phyloP scores from a whole-genome alignment of 1,140 invertebrate genomes.

The Hesperophylax magnus region DNA sequence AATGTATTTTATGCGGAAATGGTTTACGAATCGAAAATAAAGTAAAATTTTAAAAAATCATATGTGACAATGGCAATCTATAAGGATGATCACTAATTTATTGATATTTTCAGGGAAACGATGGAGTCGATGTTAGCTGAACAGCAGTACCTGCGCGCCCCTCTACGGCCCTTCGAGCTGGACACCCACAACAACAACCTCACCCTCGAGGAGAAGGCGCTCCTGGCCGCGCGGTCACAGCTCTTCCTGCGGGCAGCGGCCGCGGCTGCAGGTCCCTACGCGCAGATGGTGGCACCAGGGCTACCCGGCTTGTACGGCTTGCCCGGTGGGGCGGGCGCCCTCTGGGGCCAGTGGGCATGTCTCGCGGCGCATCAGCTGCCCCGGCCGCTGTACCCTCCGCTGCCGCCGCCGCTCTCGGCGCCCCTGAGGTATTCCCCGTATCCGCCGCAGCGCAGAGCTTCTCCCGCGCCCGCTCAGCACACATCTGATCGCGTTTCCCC shows the following conservation, averaged over 20 bases:
- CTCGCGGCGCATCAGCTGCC: conserved; percentile 72
- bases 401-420: conserved; percentile 61
- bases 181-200: conserved; percentile 80
- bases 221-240: conserved; percentile 78
- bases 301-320: conserved; percentile 70
- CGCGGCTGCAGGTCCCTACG: conserved; percentile 72
- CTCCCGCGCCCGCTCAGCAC: conserved; percentile 35
- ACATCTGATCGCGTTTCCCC: conserved; percentile 61
- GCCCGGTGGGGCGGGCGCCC: conserved; percentile 60
- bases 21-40: too few relatives aligned
- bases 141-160: conserved; percentile 81
- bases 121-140: conserved; percentile 88
- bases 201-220: conserved; percentile 82
- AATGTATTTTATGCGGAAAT: too few relatives aligned
- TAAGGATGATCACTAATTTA: background rate
- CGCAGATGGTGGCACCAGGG: conserved; percentile 67
- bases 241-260: conserved; percentile 78
- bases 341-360: conserved; percentile 77
- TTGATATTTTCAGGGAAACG: conserved; percentile 76
- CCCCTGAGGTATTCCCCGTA: conserved; percentile 72
- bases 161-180: conserved; percentile 81
- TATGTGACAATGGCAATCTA: too few relatives aligned
- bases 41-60: too few relatives aligned
- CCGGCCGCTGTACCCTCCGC: conserved; percentile 69
- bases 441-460: conserved; percentile 63